A percentile compares a stretch with the other conserved stretches of the same genome.
Evolutionary conservation across 2,888 invertebrate species (phyloP).

Genomic region (Epinotia brunnichana): DNA sequence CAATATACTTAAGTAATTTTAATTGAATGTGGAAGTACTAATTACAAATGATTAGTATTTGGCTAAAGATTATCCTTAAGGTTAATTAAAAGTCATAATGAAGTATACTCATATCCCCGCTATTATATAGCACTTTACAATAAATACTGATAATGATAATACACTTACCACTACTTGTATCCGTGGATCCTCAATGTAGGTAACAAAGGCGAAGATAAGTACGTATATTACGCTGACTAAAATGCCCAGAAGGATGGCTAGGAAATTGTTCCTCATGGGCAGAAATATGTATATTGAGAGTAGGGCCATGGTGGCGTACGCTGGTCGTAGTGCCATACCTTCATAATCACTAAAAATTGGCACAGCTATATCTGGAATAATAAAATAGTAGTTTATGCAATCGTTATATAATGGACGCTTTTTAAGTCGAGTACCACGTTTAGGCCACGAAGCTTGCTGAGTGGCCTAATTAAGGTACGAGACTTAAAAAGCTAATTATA

Average conservation of each 20-base stretch:
- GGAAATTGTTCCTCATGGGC: conserved; percentile 89
- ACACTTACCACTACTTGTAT: conserved; percentile 70
- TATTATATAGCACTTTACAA: neutral
- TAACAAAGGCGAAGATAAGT: conserved; percentile 69
- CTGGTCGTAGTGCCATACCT: conserved; percentile 85
- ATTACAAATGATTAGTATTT: too few relatives aligned
- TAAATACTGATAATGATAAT: neutral
- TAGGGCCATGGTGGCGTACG: conserved; percentile 88
- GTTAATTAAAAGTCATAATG: neutral
- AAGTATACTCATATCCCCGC: neutral
- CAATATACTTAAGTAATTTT: too few relatives aligned
- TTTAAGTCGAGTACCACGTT: too few relatives aligned
- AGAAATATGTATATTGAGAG: conserved; percentile 93
- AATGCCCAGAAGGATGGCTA: conserved; percentile 87
- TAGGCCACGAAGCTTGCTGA: too few relatives aligned
- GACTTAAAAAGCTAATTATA: too few relatives aligned
- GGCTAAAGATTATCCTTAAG: neutral
- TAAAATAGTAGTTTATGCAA: too few relatives aligned
- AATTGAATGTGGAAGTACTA: too few relatives aligned
- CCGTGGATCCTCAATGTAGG: conserved; percentile 64
- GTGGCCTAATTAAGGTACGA: too few relatives aligned
- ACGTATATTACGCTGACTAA: conserved; percentile 88
- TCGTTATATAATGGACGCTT: too few relatives aligned
- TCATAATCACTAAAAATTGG: conserved; percentile 85
- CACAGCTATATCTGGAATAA: conserved; percentile 84